Evolutionary conservation across 2,113 vertebrate species (phyloP), one percentile per base, ranked within the genome.

Genomic region (Pterocles burchelli): DNA sequence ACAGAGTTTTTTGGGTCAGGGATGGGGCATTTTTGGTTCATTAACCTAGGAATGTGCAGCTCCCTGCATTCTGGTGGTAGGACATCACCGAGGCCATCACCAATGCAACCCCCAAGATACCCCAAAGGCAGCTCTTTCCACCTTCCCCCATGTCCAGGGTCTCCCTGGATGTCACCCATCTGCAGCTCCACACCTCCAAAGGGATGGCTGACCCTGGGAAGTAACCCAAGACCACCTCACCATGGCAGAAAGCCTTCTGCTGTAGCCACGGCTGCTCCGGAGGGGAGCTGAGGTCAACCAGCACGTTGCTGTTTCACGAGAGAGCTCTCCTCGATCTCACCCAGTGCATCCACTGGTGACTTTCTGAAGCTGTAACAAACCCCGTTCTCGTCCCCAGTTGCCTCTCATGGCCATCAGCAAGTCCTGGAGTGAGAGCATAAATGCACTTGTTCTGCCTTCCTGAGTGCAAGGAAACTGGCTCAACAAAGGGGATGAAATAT

Each of bases 381-480:
- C 63, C 57, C 12, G 71, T 51, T 59, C 85, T 15, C 19, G 71
- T 73, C 71, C 82, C 71, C 7, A 20, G 58, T 75, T 90, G 85
- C 91, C 78, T 93, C 89, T 89, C 82, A 73, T 0, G 4, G 66
- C 77, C 89, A 82, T 88, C 88, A 88, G 71, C 46, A 66, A 54
- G 75, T 73, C 87, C 79, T 90, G 91, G 74, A 85, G 62, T 68
- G 89, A 93, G 91, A 94, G 63, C 89, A 88, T 65, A 95, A 94
- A 93, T 79, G 94, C 89, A 74, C 78, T 95, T 91, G 82, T 95
- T 82, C 88, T 11, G 51, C 81, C 65, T 93, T 57, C 61, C 88
- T 76, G 85, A 93, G 91, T 38, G 75, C 85, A 76, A 73, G 68
- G 85, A 55, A 96, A 88, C 80, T 29, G 67, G 17, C 79, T 93